phyloP scores from a whole-genome alignment of 2,797 vertebrate genomes.

The Octomys mimax region DNA sequence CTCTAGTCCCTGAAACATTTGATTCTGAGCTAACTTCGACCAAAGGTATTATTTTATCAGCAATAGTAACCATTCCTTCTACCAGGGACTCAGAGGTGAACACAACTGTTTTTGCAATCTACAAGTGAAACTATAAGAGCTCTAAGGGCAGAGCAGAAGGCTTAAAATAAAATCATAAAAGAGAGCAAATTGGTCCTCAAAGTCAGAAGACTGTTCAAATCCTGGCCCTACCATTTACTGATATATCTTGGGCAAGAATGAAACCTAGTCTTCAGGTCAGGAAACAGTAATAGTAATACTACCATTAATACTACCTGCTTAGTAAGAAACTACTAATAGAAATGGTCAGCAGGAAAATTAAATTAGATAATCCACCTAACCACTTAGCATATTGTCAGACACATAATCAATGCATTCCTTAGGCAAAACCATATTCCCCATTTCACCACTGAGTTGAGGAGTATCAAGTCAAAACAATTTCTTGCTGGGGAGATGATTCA shows the following conservation, averaged over 20 bases:
- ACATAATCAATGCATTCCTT: not conserved
- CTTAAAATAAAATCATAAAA: slow-evolving; percentile 9
- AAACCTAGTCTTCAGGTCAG: not conserved
- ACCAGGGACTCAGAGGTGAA: not conserved
- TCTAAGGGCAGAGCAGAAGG: not conserved
- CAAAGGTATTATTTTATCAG: not conserved
- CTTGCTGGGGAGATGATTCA: no score
- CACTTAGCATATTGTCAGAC: not conserved
- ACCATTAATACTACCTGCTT: not conserved
- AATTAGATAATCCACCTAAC: slow-evolving; percentile 28
- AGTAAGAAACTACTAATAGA: not conserved
- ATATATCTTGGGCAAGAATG: not conserved
- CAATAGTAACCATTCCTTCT: not conserved
- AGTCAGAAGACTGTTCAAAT: not conserved
- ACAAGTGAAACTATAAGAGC: not conserved
- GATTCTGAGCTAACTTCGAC: not conserved
- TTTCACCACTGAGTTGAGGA: not conserved
- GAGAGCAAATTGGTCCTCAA: not conserved
- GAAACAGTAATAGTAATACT: not conserved
- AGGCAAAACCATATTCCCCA: not conserved
- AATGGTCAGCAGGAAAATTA: not conserved
- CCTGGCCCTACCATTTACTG: not conserved
- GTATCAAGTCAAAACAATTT: not conserved
- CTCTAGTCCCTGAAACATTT: not conserved
- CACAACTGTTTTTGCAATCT: not conserved